Evolutionary conservation across 2,888 invertebrate species (phyloP).

Genomic region (Dendrolimus pini): DNA sequence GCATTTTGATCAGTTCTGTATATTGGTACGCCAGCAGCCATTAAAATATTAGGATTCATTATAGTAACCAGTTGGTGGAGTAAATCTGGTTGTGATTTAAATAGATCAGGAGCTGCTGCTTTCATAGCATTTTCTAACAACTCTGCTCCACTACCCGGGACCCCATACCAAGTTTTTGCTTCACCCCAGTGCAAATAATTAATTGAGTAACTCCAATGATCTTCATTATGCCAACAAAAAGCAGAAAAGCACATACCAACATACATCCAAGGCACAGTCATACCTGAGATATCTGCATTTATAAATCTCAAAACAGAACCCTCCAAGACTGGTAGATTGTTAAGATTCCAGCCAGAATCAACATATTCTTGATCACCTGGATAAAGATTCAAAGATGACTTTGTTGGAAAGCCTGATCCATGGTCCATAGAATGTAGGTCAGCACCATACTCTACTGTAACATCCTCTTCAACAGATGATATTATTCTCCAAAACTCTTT

Average conservation of each 20-base stretch:
- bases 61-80: slow-evolving; percentile 87
- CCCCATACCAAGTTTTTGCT: slow-evolving; percentile 89
- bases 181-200: slow-evolving; percentile 91
- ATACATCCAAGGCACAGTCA: slow-evolving; percentile 88
- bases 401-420: slow-evolving; percentile 86
- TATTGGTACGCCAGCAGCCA: slow-evolving; percentile 77
- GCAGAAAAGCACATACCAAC: slow-evolving; percentile 91
- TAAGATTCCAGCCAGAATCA: slow-evolving; percentile 85
- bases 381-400: slow-evolving; percentile 75
- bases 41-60: slow-evolving; percentile 84
- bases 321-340: slow-evolving; percentile 83
- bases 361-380: slow-evolving; percentile 80
- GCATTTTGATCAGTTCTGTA: slow-evolving; percentile 83
- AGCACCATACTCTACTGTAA: slow-evolving; percentile 87
- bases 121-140: slow-evolving; percentile 83
- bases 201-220: slow-evolving; percentile 90
- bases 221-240: slow-evolving; percentile 91
- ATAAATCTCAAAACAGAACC: slow-evolving; percentile 84
- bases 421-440: slow-evolving; percentile 86
- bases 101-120: slow-evolving; percentile 83
- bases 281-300: slow-evolving; percentile 85
- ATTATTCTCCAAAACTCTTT: slow-evolving; percentile 88
- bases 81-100: slow-evolving; percentile 83
- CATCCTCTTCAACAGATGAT: slow-evolving; percentile 83
- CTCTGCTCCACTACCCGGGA: slow-evolving; percentile 82